These are phyloP conservation scores for Phaethon lepturus DNA, from an alignment of 2,113 vertebrate species.

Conservation along the genomic window DNA sequence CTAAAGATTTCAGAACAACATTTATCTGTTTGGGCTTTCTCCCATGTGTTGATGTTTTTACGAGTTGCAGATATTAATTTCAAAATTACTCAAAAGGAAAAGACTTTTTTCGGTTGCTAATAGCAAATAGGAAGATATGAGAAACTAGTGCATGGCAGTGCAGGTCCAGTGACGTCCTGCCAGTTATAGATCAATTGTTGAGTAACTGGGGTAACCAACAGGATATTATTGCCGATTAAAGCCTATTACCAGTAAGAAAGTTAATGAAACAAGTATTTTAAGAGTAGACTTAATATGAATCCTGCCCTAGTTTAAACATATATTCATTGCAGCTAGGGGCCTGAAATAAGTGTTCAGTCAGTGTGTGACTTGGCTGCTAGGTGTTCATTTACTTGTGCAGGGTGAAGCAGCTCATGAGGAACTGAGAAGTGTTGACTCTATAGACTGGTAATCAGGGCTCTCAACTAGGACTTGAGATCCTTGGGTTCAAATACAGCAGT, in stretches of 20 bases:
- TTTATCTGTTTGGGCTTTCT: background rate
- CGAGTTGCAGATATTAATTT: background rate
- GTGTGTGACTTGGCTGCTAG: background rate
- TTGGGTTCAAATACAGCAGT: background rate
- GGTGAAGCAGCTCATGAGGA: background rate
- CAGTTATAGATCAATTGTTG: background rate
- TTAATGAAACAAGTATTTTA: background rate
- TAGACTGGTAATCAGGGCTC: background rate
- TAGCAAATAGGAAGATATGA: background rate
- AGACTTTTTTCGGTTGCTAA: background rate
- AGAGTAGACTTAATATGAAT: background rate
- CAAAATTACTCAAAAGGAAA: background rate
- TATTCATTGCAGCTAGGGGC: background rate
- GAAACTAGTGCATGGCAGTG: background rate
- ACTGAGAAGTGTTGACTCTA: background rate
- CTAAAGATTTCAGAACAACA: background rate
- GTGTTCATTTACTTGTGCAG: background rate
- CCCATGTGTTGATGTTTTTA: background rate
- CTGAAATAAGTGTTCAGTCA: background rate
- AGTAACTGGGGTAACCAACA: background rate
- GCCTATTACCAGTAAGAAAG: background rate
- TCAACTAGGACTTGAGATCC: background rate
- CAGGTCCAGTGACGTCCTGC: background rate
- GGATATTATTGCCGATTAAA: background rate
- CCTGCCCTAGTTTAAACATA: background rate